phyloP scores from a whole-genome alignment of 2,888 invertebrate genomes.

The Caenorhabditis sp. region DNA sequence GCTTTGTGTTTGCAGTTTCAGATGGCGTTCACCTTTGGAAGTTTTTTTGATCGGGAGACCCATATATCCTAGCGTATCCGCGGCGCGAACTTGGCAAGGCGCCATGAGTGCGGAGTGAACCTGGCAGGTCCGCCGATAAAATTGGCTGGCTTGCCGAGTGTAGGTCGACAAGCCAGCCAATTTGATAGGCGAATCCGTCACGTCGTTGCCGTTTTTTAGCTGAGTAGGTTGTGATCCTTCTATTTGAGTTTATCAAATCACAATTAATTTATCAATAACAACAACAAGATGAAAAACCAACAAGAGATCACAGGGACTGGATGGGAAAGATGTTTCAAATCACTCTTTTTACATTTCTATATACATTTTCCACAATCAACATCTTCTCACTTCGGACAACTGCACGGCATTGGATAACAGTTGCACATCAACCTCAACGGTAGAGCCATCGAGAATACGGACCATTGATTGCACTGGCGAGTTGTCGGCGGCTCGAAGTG shows the following conservation, averaged over 20 bases:
- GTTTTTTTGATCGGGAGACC: too few relatives aligned
- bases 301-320: slow-evolving; percentile 28
- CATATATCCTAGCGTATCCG: too few relatives aligned
- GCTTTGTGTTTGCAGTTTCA: too few relatives aligned
- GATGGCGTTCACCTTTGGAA: too few relatives aligned
- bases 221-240: not conserved
- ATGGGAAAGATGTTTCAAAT: too few relatives aligned
- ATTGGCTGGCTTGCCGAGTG: too few relatives aligned
- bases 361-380: not conserved
- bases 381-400: slow-evolving; percentile 10
- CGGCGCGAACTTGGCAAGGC: too few relatives aligned
- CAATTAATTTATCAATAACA: slow-evolving; percentile 9
- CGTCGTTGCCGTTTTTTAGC: too few relatives aligned
- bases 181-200: too few relatives aligned
- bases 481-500: slow-evolving; percentile 31
- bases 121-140: too few relatives aligned
- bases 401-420: slow-evolving; percentile 44
- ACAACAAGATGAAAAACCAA: slow-evolving; percentile 26
- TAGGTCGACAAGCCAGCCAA: too few relatives aligned
- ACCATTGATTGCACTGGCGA: slow-evolving; percentile 46
- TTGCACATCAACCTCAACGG: slow-evolving; percentile 32
- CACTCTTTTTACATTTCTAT: not conserved
- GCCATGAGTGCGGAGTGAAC: too few relatives aligned
- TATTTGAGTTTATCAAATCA: not conserved
- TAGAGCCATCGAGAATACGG: slow-evolving; percentile 52